Evolutionary conservation across 1,140 invertebrate genomes (phyloP).

Genomic region (Dendrolimus punctatus): DNA sequence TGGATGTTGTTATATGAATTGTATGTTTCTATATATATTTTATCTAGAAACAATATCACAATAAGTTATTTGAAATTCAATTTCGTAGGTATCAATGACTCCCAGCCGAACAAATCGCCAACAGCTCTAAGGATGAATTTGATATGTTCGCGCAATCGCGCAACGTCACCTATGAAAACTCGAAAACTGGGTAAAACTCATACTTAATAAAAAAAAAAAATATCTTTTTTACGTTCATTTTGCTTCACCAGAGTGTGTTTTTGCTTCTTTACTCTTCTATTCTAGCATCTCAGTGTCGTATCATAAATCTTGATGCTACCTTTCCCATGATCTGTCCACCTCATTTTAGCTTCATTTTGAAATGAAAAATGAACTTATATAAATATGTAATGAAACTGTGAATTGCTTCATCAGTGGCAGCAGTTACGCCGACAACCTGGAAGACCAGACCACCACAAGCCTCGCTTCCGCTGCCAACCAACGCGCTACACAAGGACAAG

Average conservation of each 20-base stretch:
- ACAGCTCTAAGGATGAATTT: slow-evolving; percentile 79
- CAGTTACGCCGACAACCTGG: slow-evolving; percentile 81
- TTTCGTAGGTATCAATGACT: slow-evolving; percentile 35
- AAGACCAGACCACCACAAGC: slow-evolving; percentile 75
- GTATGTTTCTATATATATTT: background rate
- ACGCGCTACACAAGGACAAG: slow-evolving; percentile 30
- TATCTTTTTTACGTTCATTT: background rate
- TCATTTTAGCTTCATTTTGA: too few relatives aligned
- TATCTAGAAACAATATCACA: background rate
- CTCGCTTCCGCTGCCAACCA: slow-evolving; percentile 55
- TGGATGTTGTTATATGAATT: background rate
- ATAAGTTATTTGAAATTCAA: background rate
- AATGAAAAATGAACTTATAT: too few relatives aligned
- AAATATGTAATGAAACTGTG: background rate
- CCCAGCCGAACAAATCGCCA: slow-evolving; percentile 38
- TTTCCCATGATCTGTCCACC: too few relatives aligned
- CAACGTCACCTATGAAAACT: slow-evolving; percentile 80
- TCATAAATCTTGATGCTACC: too few relatives aligned
- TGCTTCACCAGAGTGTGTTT: too few relatives aligned
- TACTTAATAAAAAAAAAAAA: too few relatives aligned
- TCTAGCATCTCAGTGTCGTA: too few relatives aligned
- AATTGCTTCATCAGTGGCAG: slow-evolving; percentile 73
- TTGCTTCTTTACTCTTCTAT: too few relatives aligned
- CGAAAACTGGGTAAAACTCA: slow-evolving; percentile 75
- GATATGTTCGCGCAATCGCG: slow-evolving; percentile 94